Percentiles rank a stretch among this genome's conserved stretches.
Conservation (phyloP, 1,140 invertebrate genomes). For the Drosophila carrolli region DNA sequence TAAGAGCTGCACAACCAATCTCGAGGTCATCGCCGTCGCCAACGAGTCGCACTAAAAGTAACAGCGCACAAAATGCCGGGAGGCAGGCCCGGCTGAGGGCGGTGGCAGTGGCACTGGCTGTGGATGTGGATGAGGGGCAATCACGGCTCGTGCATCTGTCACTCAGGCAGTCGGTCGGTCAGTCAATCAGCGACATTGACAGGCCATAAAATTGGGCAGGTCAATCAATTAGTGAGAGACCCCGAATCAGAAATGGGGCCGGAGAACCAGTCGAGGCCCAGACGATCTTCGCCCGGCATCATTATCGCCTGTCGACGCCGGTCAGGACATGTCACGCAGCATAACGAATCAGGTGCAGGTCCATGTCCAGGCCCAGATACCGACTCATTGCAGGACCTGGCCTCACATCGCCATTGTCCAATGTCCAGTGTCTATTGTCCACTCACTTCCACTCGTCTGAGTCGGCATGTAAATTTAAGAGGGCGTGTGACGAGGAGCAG, state of each 20-base stretch:
- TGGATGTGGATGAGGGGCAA: background rate
- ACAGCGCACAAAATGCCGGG: slow-evolving; percentile 15
- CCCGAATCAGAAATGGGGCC: background rate
- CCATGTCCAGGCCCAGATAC: background rate
- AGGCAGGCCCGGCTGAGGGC: background rate
- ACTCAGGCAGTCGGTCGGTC: slow-evolving; percentile 38
- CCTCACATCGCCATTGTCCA: slow-evolving; percentile 5
- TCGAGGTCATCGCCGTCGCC: slow-evolving; percentile 38
- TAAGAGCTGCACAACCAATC: slow-evolving; percentile 43
- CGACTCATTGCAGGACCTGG: background rate
- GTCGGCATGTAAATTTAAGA: slow-evolving; percentile 60
- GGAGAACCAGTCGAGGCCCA: background rate
- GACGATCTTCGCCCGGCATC: slow-evolving; percentile 25
- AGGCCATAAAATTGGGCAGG: slow-evolving; percentile 50
- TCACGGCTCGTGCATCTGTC: slow-evolving; percentile 35
- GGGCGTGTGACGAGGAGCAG: slow-evolving; percentile 8
- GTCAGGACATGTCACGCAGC: slow-evolving; percentile 39
- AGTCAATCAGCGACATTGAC: slow-evolving; percentile 50
- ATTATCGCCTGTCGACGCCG: slow-evolving; percentile 51
- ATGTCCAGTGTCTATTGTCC: slow-evolving; percentile 26
- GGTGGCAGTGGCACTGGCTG: background rate
- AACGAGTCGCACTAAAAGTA: slow-evolving; percentile 42
- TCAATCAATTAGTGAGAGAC: slow-evolving; percentile 67
- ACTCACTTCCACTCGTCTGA: slow-evolving; percentile 13
- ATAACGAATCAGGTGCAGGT: slow-evolving; percentile 1